Conservation (phyloP, 1,140 invertebrate species). For the Patella vulgata region DNA sequence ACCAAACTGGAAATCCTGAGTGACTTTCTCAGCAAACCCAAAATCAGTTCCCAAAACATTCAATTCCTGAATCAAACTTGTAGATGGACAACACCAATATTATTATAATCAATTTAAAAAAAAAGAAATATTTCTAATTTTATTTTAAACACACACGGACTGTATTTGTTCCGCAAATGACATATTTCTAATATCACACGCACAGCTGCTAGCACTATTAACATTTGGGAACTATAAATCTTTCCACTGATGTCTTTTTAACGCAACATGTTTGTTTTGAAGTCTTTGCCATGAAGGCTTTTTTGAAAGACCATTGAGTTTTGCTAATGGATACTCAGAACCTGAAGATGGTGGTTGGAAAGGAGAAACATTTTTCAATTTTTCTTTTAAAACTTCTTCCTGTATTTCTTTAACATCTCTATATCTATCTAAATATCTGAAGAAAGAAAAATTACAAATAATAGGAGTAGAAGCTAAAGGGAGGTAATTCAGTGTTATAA, state of each 20-base stretch:
- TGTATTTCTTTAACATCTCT: slow-evolving; percentile 87
- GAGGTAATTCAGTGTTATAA: neutral
- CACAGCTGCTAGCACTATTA: no score
- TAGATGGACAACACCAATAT: no score
- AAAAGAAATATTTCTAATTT: no score
- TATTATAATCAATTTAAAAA: no score
- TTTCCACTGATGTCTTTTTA: slow-evolving; percentile 51
- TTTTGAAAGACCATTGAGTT: slow-evolving; percentile 24
- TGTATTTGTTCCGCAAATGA: no score
- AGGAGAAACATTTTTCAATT: slow-evolving; percentile 83
- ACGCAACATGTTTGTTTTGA: slow-evolving; percentile 37
- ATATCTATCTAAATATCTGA: slow-evolving; percentile 88
- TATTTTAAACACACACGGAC: no score
- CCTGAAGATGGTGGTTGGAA: slow-evolving; percentile 76
- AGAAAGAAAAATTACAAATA: slow-evolving; percentile 18
- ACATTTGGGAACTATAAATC: slow-evolving; percentile 40
- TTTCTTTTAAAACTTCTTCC: slow-evolving; percentile 85
- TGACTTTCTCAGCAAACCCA: no score
- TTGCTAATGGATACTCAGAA: slow-evolving; percentile 80
- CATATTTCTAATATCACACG: no score
- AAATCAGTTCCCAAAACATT: no score
- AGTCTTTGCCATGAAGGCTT: slow-evolving; percentile 46
- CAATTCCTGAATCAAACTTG: no score
- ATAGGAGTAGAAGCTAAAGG: neutral
- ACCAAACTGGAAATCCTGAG: no score